Conservation (phyloP, 2,888 invertebrate species). For the Drosophila antonietae region DNA sequence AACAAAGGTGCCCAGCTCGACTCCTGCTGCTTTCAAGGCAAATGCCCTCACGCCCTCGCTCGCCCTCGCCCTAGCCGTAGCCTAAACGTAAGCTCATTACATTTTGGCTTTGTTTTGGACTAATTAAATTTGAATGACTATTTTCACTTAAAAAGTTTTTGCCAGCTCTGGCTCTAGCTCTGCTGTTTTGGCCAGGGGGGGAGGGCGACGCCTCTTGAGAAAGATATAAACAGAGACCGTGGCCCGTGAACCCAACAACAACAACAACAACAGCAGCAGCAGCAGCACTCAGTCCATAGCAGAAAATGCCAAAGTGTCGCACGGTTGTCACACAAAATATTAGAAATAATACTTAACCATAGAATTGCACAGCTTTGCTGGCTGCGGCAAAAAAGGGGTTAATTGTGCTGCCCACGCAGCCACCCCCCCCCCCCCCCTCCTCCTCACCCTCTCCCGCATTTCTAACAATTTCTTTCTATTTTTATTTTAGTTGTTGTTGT, state of each 20-base stretch:
- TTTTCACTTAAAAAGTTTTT: constrained; percentile 81
- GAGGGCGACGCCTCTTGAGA: constrained; percentile 54
- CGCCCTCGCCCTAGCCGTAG: neutral
- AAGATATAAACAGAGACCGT: constrained; percentile 71
- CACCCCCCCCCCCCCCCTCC: too few species aligned
- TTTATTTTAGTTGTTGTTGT: neutral
- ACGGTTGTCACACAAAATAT: constrained; percentile 80
- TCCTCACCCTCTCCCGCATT: too few species aligned
- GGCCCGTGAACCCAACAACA: constrained; percentile 19
- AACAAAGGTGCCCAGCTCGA: constrained; percentile 60
- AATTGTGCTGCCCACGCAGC: constrained; percentile 56
- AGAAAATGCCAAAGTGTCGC: constrained; percentile 78
- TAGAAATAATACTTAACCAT: constrained; percentile 81
- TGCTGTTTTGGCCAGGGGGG: too few species aligned
- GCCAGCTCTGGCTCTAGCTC: constrained; percentile 30
- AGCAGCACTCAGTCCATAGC: constrained; percentile 22
- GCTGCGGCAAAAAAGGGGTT: constrained; percentile 33
- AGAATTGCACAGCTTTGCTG: constrained; percentile 76
- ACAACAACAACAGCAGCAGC: neutral
- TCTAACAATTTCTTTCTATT: neutral
- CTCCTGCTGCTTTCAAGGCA: constrained; percentile 2
- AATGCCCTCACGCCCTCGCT: neutral
- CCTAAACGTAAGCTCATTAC: constrained; percentile 79
- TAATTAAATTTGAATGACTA: constrained; percentile 81
- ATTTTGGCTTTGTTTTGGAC: constrained; percentile 80